Conservation (phyloP, 2,113 vertebrate species). For the Amphiprion ocellaris region DNA sequence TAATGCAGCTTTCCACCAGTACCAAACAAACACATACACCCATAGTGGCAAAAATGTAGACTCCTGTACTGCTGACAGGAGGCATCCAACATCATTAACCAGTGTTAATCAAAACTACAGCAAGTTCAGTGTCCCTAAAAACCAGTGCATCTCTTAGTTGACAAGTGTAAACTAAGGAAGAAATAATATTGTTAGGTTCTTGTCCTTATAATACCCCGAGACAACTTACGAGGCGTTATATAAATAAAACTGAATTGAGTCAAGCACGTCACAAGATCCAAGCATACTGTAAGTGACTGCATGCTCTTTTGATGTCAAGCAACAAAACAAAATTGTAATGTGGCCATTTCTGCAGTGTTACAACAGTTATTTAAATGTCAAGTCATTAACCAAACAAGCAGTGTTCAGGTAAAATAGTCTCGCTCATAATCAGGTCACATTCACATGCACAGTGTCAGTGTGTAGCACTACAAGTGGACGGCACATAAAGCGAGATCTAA, state of each 20-base stretch:
- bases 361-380: not conserved
- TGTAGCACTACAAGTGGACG: slow-evolving; percentile 24
- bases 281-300: slow-evolving; percentile 9
- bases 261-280: not conserved
- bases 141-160: not conserved
- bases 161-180: not conserved
- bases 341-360: not conserved
- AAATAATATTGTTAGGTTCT: too few species aligned
- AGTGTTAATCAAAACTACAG: not conserved
- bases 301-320: not conserved
- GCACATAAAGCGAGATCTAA: slow-evolving; percentile 51
- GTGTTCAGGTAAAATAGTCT: not conserved
- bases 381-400: slow-evolving; percentile 15
- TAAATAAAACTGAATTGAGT: too few species aligned
- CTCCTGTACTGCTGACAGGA: not conserved
- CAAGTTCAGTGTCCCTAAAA: not conserved
- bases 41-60: not conserved
- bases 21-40: slow-evolving; percentile 15
- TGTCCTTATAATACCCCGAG: too few species aligned
- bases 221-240: too few species aligned
- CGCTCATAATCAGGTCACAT: slow-evolving; percentile 22
- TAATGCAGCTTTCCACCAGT: not conserved
- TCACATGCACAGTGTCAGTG: slow-evolving; percentile 16
- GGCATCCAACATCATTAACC: not conserved
- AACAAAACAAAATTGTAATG: slow-evolving; percentile 2